Conservation (phyloP, 2,888 invertebrate genomes). For the Gerosis bhagava region DNA sequence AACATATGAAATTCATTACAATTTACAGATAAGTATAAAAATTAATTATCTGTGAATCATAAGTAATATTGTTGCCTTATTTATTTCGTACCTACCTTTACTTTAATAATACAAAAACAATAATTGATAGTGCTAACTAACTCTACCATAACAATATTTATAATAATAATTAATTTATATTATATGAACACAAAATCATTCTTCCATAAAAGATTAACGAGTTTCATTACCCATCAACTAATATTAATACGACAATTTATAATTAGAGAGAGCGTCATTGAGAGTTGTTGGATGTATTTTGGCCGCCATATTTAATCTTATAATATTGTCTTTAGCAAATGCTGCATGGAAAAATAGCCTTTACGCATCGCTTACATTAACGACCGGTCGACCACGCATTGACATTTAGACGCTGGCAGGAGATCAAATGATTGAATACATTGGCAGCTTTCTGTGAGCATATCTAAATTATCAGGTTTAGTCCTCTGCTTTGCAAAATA, state of each 20-base stretch:
- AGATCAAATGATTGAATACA: conserved; percentile 45
- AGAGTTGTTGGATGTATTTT: conserved; percentile 9
- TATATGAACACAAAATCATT: conserved; percentile 1
- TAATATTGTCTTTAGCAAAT: conserved; percentile 21
- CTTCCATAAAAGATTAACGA: conserved; percentile 14
- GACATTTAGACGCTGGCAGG: conserved; percentile 47
- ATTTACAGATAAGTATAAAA: no score
- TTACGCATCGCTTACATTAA: conserved; percentile 12
- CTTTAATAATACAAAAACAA: no score
- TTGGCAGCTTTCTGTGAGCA: conserved; percentile 41
- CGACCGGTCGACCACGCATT: conserved; percentile 27
- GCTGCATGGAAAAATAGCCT: conserved; percentile 20
- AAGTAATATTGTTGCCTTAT: no score
- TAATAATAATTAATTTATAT: no score
- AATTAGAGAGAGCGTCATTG: conserved; percentile 25
- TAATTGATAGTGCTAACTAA: no score
- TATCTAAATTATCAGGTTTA: conserved; percentile 30
- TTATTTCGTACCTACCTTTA: no score
- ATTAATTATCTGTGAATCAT: no score
- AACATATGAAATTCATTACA: no score
- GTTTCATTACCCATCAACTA: conserved; percentile 6
- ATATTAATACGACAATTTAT: conserved; percentile 22
- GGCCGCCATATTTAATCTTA: conserved; percentile 21
- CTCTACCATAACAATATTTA: no score
- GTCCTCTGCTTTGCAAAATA: no score